Evolutionary conservation across 2,797 vertebrate species (phyloP), one percentile per base, ranked within the genome.

Genomic region (Cichlasoma orientale): DNA sequence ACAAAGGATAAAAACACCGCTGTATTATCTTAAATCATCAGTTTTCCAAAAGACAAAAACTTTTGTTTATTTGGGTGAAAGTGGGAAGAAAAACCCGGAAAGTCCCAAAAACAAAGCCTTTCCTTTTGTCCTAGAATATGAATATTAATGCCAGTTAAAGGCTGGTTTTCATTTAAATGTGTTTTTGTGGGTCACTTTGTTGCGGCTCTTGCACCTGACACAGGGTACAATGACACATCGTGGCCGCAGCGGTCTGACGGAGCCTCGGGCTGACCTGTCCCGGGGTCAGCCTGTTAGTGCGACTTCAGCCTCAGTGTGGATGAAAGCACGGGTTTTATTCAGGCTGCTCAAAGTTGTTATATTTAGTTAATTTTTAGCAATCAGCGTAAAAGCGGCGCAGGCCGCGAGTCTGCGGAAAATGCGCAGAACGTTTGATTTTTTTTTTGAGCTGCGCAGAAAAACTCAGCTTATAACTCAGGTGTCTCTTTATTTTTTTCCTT

Each of bases 401-500:
- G 38, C 23, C 41, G 23, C 61, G 19, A 16, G 0, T 19, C 23
- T 66, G 61, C 38, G 61, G 38, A 19, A 11, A 47, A 66, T 8
- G 0, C 38, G 38, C 61, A 66, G 59, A 25, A 14, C 59, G 38
- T 44, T 0, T 63, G 59, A 63, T 9, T 3, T 14, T 47, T 47
- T 36, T 36, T 36, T 33, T 33, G 31, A 36, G 33, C 33, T 36
- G 33, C 33, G 33, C 7, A 36, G 33, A 36, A 36, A 36, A 36
- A 8, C 33, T 36, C 33, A 9, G 33, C 9, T 18, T 12, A 25
- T 7, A 29, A 12, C 23, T 44, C 23, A 0, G 1, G 16, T 3
- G 41, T 6, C 2, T 0, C 4, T 47, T 4, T 0, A 66, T 41
- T 66, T 47, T 27, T n/a, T n/a, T n/a, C 5, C 11, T 19, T 1